These are phyloP conservation scores for Trachymyrmex cornetzi DNA, from an alignment of 1,140 invertebrate species.

Conservation along the genomic window DNA sequence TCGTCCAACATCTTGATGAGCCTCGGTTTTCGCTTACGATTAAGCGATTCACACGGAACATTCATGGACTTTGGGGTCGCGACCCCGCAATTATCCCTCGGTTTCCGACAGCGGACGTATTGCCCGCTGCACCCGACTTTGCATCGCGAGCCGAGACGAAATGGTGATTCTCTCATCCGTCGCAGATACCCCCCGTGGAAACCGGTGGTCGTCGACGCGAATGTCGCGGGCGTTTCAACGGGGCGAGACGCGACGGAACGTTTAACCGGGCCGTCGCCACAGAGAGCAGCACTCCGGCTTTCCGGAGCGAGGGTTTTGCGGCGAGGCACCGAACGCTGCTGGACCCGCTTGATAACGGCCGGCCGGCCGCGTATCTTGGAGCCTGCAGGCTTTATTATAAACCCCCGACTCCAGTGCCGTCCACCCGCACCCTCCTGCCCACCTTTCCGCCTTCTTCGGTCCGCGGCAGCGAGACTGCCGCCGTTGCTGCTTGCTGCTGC, in stretches of 20 bases:
- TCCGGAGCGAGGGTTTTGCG: conserved; percentile 80
- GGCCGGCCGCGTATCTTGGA: conserved; percentile 80
- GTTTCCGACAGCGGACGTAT: background rate
- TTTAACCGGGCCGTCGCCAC: conserved; percentile 46
- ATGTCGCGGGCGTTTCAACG: conserved; percentile 59
- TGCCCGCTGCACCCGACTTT: background rate
- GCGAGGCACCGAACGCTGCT: conserved; percentile 81
- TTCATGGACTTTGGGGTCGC: background rate
- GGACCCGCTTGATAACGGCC: conserved; percentile 81
- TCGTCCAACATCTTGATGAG: background rate
- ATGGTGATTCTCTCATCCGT: background rate
- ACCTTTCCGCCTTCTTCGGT: conserved; percentile 65
- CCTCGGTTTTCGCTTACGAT: conserved; percentile 3
- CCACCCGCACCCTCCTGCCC: conserved; percentile 48
- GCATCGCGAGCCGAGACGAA: background rate
- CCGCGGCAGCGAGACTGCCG: background rate
- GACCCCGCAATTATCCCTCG: background rate
- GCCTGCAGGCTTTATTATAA: conserved; percentile 82
- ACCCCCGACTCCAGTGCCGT: conserved; percentile 62
- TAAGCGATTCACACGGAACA: background rate
- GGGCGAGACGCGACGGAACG: conserved; percentile 24
- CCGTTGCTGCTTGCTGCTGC: background rate
- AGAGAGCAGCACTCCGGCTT: conserved; percentile 64
- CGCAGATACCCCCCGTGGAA: conserved; percentile 31
- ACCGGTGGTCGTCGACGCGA: conserved; percentile 22